Base-by-base conservation (phyloP, 2,113 vertebrate genomes). In the Dicaeum eximium region DNA sequence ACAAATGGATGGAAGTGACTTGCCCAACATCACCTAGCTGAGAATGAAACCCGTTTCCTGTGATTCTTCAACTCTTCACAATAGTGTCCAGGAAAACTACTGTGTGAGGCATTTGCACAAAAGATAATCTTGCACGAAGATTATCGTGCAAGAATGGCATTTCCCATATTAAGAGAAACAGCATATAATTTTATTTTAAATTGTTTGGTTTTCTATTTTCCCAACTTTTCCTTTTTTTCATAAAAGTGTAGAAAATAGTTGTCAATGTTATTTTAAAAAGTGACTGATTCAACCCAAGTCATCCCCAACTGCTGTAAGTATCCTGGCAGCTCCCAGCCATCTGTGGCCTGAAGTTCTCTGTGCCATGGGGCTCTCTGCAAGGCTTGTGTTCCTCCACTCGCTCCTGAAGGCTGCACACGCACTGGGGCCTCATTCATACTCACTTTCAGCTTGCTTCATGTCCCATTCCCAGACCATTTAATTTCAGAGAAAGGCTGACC, bases 351-450 rank as follows among this genome's bases (percentile, higher is more conserved):
- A 19, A 27, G 21, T 17, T 23, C 44, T 20, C 23, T 0, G 54
- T 23, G 56, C 25, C 7, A 1, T 0, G 4, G 30, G 28, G 21
- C 6, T 13, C 16, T 51, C 53, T 18, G 1, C 19, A 44, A 35
- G 1, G 13, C 22, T 7, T 2, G 1, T 25, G 37, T 21, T 56
- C 44, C 66, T 67, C 11, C 11, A 5, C 16, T 6, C 12, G 13
- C n/a, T 37, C 60, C 2, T 31, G 37, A 31, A 64, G 33, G 67
- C 62, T 45, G n/a, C 24, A 40, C 28, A 15, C 3, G 1, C 22
- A 5, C 61, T 6, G 47, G 30, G 25, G 62, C 48, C 33, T 53
- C 30, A 22, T 23, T 35, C 44, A 5, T 8, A 30, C 56, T 73
- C 47, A 10, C 48, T 60, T 42, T 24, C 33, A 10, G 20, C 48